Percentiles rank a stretch among this genome's conserved stretches.
Conservation (phyloP, 2,888 invertebrate genomes). For the Polyommatus icarus region DNA sequence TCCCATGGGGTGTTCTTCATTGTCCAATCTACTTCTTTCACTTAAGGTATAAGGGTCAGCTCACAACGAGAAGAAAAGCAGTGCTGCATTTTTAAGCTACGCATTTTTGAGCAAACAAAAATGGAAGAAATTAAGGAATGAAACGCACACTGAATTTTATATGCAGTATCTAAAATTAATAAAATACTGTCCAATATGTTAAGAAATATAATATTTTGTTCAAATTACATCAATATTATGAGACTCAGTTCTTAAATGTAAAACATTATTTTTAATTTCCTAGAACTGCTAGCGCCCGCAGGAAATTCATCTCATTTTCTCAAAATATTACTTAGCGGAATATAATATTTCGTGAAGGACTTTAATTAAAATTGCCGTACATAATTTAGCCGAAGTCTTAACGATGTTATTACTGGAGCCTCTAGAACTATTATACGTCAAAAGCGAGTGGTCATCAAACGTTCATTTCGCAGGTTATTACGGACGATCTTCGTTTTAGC, state of each 20-base stretch:
- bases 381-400: conserved; percentile 20
- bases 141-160: too few species aligned
- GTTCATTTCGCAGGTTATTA: conserved; percentile 73
- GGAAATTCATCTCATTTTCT: not conserved
- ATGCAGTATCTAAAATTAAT: too few species aligned
- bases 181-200: too few species aligned
- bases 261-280: not conserved
- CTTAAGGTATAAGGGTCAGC: not conserved
- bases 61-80: not conserved
- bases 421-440: conserved; percentile 47
- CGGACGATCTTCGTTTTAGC: conserved; percentile 56
- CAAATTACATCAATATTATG: not conserved
- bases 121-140: too few species aligned
- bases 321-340: not conserved
- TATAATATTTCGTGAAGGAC: conserved; percentile 18
- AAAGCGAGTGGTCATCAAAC: conserved; percentile 61
- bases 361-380: conserved; percentile 24
- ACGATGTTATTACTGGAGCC: conserved; percentile 50
- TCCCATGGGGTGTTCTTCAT: conserved; percentile 3
- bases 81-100: not conserved
- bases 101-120: too few species aligned
- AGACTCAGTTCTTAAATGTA: not conserved
- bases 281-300: not conserved
- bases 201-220: not conserved
- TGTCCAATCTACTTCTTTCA: not conserved